These are phyloP conservation scores for Pangasius larnaudii DNA, from an alignment of 2,797 vertebrate species.

Conservation along the genomic window DNA sequence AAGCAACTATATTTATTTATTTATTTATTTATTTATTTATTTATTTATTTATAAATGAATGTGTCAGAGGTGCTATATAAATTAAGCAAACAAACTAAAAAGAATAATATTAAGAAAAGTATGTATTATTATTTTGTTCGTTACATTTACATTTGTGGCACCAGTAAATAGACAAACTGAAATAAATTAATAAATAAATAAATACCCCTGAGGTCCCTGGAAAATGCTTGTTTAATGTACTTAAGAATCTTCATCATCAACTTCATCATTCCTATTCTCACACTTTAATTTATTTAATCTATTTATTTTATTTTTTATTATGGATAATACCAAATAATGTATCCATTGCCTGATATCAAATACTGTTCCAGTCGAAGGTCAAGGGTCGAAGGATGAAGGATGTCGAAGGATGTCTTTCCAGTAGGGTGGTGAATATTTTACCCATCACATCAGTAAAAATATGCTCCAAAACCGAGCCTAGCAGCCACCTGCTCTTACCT, in stretches of 20 bases:
- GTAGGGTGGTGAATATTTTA: conserved; percentile 1
- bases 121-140: neutral
- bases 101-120: neutral
- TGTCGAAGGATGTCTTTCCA: neutral
- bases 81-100: neutral
- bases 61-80: neutral
- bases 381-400: no score
- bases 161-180: neutral
- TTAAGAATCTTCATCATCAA: no score
- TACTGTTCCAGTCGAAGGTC: neutral
- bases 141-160: neutral
- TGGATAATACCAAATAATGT: neutral
- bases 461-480: neutral
- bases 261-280: neutral
- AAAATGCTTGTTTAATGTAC: neutral
- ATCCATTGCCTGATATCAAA: neutral
- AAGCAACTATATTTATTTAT: neutral
- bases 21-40: neutral
- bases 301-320: neutral
- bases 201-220: neutral
- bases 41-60: neutral
- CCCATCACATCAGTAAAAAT: neutral
- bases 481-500: conserved; percentile 7
- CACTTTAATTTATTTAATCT: neutral
- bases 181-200: neutral